Percentiles rank a stretch among this genome's conserved stretches.
These are phyloP conservation scores for Philonicus albiceps DNA, from an alignment of 2,888 invertebrate genomes.

Conservation along the genomic window DNA sequence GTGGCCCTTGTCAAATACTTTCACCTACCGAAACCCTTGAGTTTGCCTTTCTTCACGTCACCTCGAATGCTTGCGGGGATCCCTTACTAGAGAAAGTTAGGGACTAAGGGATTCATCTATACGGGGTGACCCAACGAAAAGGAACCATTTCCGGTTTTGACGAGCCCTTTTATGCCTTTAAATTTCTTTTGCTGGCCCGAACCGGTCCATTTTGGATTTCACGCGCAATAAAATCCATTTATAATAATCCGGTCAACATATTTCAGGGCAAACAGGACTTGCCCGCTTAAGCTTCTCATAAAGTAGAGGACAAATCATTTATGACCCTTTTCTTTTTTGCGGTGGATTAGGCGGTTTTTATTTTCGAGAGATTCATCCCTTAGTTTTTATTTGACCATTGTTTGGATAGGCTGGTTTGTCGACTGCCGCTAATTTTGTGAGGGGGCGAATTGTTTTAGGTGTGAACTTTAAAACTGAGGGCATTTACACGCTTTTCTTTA, in stretches of 20 bases:
- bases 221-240: neutral
- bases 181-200: neutral
- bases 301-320: neutral
- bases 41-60: neutral
- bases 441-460: neutral
- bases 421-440: neutral
- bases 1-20: neutral
- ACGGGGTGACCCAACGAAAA: too few relatives aligned
- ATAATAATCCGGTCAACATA: neutral
- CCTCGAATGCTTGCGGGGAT: neutral
- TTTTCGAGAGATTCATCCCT: neutral
- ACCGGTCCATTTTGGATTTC: neutral
- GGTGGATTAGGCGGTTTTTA: neutral
- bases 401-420: neutral
- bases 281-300: neutral
- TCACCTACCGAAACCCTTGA: neutral
- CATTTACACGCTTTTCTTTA: neutral
- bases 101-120: too few relatives aligned
- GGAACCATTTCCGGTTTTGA: neutral
- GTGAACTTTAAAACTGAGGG: neutral
- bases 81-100: neutral
- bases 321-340: neutral
- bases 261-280: neutral
- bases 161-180: neutral
- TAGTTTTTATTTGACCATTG: neutral